Base-by-base conservation (phyloP, 2,888 invertebrate species). In the Thyatira batis region DNA sequence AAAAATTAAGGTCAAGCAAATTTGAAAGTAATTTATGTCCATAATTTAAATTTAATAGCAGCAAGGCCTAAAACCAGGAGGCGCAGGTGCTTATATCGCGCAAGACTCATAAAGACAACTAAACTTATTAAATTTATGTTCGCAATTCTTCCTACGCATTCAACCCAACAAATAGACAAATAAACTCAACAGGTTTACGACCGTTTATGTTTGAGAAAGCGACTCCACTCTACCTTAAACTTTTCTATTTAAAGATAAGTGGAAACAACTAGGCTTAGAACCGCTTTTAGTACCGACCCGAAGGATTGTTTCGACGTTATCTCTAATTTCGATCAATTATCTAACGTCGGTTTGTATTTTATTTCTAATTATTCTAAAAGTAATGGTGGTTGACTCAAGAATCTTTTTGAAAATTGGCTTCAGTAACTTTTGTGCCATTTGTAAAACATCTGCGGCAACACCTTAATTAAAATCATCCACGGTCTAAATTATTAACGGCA, bases 391-490 rank as follows among this genome's bases (percentile, higher is more conserved):
- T n/a, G n/a, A n/a, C n/a, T n/a, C n/a, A n/a, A n/a, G n/a, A n/a
- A n/a, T n/a, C n/a, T n/a, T n/a, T n/a, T n/a, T n/a, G n/a, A n/a
- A 33, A 39, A 17, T 39, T 17, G 17, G 17, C 4, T 8, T 17
- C 17, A 17, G n/a, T 39, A 17, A 39, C 17, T 17, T 39, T 39
- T 39, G 17, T 8, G 39, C 17, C 39, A 39, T 39, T 39, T 39
- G 39, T 39, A 39, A 39, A 39, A 39, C 39, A 39, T 39, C 13
- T 39, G 39, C 39, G 39, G 39, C 43, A 50, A 39, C 39, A 39
- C 20, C 17, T 44, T 50, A 50, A 50, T 50, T 50, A 44, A 50
- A 50, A 20, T 6, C 43, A 27, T 43, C 43, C 43, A 50, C 43
- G 17, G 25, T 13, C 11, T 44, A 44, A 50, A 50, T 50, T 50